A percentile compares a stretch with the other conserved stretches of the same genome.
These are phyloP conservation scores for Sinocyclocheilus rhinocerous DNA, from an alignment of 2,113 vertebrate genomes.

Conservation along the genomic window DNA sequence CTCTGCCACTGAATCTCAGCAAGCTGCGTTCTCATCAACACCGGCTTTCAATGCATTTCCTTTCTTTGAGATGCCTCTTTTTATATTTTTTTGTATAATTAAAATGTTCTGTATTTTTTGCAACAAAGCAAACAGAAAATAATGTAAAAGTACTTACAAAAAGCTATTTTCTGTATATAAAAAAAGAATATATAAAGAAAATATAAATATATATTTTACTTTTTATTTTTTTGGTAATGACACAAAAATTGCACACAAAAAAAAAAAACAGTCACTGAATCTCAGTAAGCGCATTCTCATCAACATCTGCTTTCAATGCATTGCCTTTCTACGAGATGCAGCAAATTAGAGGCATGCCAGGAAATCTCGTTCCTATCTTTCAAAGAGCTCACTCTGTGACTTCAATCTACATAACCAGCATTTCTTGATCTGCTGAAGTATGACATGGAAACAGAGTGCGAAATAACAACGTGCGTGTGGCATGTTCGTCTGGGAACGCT, in stretches of 20 bases:
- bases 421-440: constrained; percentile 6
- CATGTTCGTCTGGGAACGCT: background rate
- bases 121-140: too few relatives aligned
- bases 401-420: background rate
- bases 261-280: background rate
- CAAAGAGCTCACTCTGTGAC: constrained; percentile 1
- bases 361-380: constrained; percentile 4
- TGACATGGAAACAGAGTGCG: constrained; percentile 12
- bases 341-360: constrained; percentile 3
- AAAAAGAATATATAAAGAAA: too few relatives aligned
- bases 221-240: too few relatives aligned
- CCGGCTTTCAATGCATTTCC: background rate
- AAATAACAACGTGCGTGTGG: background rate
- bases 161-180: too few relatives aligned
- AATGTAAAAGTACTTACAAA: too few relatives aligned
- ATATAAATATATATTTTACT: too few relatives aligned
- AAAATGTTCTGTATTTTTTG: too few relatives aligned
- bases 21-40: background rate
- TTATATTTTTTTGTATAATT: too few relatives aligned
- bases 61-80: background rate
- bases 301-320: background rate
- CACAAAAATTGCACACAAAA: too few relatives aligned
- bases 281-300: background rate
- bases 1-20: background rate
- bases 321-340: background rate